Evolutionary conservation across 1,140 invertebrate species (phyloP).

Genomic region (Probaryconus sp.): DNA sequence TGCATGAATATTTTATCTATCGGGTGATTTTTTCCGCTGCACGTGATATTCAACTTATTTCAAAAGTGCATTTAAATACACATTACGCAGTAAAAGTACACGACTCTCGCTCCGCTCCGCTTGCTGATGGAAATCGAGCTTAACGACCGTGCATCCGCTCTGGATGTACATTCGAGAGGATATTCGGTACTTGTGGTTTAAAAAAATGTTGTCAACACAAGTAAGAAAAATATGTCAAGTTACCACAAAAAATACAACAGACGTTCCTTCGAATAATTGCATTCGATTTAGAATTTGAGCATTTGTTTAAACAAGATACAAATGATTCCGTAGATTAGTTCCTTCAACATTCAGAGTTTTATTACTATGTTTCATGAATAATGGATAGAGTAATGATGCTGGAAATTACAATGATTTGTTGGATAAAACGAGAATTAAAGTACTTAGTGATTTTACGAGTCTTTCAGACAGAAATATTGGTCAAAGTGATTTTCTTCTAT

Average conservation of each 20-base stretch:
- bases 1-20: background rate
- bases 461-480: slow-evolving; percentile 4
- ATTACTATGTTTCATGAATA: slow-evolving; percentile 44
- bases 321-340: slow-evolving; percentile 47
- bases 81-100: slow-evolving; percentile 61
- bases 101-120: slow-evolving; percentile 61
- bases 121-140: slow-evolving; percentile 64
- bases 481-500: too few relatives aligned
- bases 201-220: slow-evolving; percentile 59
- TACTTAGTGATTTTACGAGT: slow-evolving; percentile 4
- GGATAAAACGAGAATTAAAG: slow-evolving; percentile 3
- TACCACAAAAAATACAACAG: slow-evolving; percentile 56
- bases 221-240: slow-evolving; percentile 57
- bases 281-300: slow-evolving; percentile 43
- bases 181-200: slow-evolving; percentile 60
- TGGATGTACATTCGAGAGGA: slow-evolving; percentile 59
- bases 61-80: slow-evolving; percentile 63
- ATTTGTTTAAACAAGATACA: slow-evolving; percentile 15
- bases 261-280: slow-evolving; percentile 46
- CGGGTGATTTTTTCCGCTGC: slow-evolving; percentile 17
- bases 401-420: slow-evolving; percentile 53
- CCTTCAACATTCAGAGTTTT: slow-evolving; percentile 27
- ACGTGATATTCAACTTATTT: slow-evolving; percentile 50
- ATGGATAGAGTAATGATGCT: slow-evolving; percentile 50
- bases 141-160: slow-evolving; percentile 64